Evolutionary conservation across 2,888 invertebrate genomes (phyloP).

Genomic region (Spodoptera picta): DNA sequence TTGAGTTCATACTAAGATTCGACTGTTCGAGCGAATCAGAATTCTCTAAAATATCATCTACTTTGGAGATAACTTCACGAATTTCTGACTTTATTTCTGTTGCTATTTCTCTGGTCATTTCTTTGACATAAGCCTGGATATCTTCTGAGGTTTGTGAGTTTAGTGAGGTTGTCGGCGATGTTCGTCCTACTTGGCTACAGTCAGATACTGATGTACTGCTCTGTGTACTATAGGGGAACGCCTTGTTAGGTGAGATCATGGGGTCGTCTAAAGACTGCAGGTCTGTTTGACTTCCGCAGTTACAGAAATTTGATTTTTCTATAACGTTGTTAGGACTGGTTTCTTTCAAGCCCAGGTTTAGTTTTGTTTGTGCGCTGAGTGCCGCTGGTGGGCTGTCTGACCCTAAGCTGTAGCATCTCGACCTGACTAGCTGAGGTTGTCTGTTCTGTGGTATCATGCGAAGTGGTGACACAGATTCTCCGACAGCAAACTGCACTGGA

Average conservation of each 20-base stretch:
- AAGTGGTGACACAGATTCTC: slow-evolving; percentile 89
- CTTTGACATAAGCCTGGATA: slow-evolving; percentile 92
- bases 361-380: slow-evolving; percentile 90
- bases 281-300: slow-evolving; percentile 93
- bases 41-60: slow-evolving; percentile 93
- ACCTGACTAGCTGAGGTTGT: slow-evolving; percentile 73
- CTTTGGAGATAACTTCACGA: slow-evolving; percentile 93
- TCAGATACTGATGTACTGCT: slow-evolving; percentile 87
- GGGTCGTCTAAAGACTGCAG: slow-evolving; percentile 90
- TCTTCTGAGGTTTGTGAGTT: slow-evolving; percentile 90
- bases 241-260: slow-evolving; percentile 82
- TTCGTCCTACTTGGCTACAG: slow-evolving; percentile 87
- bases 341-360: slow-evolving; percentile 90
- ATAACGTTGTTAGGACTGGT: slow-evolving; percentile 78
- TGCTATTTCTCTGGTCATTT: slow-evolving; percentile 93
- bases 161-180: slow-evolving; percentile 88
- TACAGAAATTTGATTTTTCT: slow-evolving; percentile 87
- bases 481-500: slow-evolving; percentile 91
- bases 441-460: slow-evolving; percentile 71
- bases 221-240: slow-evolving; percentile 82
- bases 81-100: slow-evolving; percentile 95
- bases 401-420: slow-evolving; percentile 91
- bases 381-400: slow-evolving; percentile 86
- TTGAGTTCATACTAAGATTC: slow-evolving; percentile 84
- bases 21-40: slow-evolving; percentile 89